Conservation (phyloP, 2,113 vertebrate genomes). For the Salvator merianae region DNA sequence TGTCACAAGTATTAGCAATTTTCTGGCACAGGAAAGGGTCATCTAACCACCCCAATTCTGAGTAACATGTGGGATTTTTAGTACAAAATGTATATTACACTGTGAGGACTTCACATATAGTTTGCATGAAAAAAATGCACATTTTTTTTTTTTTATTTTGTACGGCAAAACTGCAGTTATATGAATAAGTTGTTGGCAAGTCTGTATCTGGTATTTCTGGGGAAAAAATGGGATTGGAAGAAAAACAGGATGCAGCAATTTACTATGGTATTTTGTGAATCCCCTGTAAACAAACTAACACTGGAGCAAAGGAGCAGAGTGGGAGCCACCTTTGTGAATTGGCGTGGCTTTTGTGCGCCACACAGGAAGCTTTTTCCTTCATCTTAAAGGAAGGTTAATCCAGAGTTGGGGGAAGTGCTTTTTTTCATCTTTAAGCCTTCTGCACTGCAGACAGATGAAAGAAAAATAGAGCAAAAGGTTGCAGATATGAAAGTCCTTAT, state of each 20-base stretch:
- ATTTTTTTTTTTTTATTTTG: too few relatives aligned
- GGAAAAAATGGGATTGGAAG: neutral
- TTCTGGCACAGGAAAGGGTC: too few relatives aligned
- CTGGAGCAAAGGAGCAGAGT: neutral
- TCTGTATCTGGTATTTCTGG: too few relatives aligned
- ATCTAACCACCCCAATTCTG: too few relatives aligned
- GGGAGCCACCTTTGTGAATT: constrained; percentile 25
- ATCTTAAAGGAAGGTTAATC: neutral
- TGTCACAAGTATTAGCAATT: too few relatives aligned
- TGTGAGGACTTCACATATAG: too few relatives aligned
- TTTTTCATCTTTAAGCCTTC: neutral
- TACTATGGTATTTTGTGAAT: neutral
- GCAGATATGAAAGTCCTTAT: neutral
- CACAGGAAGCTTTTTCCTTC: neutral
- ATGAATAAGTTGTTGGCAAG: too few relatives aligned
- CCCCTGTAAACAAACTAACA: neutral
- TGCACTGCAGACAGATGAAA: neutral
- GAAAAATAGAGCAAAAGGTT: rapidly evolving
- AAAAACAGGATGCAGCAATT: neutral
- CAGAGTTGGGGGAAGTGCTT: neutral
- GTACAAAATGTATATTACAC: too few relatives aligned
- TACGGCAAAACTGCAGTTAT: too few relatives aligned
- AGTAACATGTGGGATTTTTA: too few relatives aligned
- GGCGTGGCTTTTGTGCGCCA: neutral
- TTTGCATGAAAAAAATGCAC: too few relatives aligned